A percentile compares a stretch with the other conserved stretches of the same genome.
Evolutionary conservation across 1,140 invertebrate species (phyloP).

Genomic region (Helicoverpa zea): DNA sequence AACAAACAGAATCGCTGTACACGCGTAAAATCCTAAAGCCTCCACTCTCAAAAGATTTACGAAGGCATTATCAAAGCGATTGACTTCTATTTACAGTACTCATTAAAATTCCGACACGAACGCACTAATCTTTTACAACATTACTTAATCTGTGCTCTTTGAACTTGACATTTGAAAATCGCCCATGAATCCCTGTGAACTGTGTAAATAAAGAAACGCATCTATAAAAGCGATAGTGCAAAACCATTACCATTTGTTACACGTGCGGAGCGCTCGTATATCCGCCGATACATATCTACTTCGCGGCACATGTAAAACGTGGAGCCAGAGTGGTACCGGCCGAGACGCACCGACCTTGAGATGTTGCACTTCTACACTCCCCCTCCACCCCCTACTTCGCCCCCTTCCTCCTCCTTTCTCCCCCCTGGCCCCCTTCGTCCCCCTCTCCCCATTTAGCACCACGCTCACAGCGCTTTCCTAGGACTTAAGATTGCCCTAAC

Average conservation of each 20-base stretch:
- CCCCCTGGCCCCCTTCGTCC: slow-evolving; percentile 24
- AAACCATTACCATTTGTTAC: slow-evolving; percentile 48
- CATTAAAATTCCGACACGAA: slow-evolving; percentile 34
- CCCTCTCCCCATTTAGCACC: slow-evolving; percentile 46
- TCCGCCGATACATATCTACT: slow-evolving; percentile 39
- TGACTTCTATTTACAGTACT: slow-evolving; percentile 21
- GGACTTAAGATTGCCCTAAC: slow-evolving; percentile 48
- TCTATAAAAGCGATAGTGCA: slow-evolving; percentile 38
- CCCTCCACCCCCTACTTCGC: slow-evolving; percentile 5
- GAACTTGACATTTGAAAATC: slow-evolving; percentile 29
- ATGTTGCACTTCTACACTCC: slow-evolving; percentile 63
- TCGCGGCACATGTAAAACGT: slow-evolving; percentile 26
- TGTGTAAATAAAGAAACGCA: slow-evolving; percentile 29
- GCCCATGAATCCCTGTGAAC: neutral
- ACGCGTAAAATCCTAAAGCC: neutral
- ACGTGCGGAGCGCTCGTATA: slow-evolving; percentile 37
- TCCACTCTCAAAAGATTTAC: slow-evolving; percentile 19
- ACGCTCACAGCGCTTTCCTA: slow-evolving; percentile 50
- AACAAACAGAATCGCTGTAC: slow-evolving; percentile 9
- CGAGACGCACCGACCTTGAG: slow-evolving; percentile 67
- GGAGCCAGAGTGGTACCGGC: slow-evolving; percentile 26
- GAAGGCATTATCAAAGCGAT: slow-evolving; percentile 9
- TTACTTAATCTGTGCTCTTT: slow-evolving; percentile 11
- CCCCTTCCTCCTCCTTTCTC: neutral
- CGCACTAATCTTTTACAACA: slow-evolving; percentile 10